phyloP scores from a whole-genome alignment of 2,888 invertebrate genomes.

The Bombyx huttoni region DNA sequence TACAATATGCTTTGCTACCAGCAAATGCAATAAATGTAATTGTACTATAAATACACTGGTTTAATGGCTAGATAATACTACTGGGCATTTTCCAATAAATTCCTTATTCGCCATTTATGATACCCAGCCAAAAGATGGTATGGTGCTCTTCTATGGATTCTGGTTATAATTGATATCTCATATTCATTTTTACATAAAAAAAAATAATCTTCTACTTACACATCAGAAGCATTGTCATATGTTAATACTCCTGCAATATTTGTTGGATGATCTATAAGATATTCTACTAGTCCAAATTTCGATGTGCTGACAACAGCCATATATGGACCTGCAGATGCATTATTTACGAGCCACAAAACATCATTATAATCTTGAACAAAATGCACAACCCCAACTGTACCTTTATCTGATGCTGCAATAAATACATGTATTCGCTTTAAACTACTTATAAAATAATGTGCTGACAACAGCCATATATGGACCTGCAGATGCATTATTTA shows the following conservation, averaged over 20 bases:
- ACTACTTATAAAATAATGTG: too few species aligned
- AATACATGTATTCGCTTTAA: too few species aligned
- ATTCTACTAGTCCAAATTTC: slow-evolving; percentile 71
- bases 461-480: slow-evolving; percentile 87
- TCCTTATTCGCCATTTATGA: too few species aligned
- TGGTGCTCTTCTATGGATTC: too few species aligned
- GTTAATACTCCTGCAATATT: slow-evolving; percentile 79
- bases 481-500: slow-evolving; percentile 79
- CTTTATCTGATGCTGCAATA: slow-evolving; percentile 76
- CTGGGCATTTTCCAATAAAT: too few species aligned
- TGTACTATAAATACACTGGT: too few species aligned
- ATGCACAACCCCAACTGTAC: slow-evolving; percentile 89
- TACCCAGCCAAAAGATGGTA: too few species aligned
- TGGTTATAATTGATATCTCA: too few species aligned
- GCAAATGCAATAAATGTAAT: too few species aligned
- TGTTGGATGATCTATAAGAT: slow-evolving; percentile 61
- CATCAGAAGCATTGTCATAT: slow-evolving; percentile 57
- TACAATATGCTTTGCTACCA: too few species aligned
- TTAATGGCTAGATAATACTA: too few species aligned
- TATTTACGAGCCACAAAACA: slow-evolving; percentile 79
- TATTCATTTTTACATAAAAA: neutral
- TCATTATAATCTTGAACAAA: slow-evolving; percentile 77
- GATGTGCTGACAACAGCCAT: slow-evolving; percentile 79
- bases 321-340: slow-evolving; percentile 85
- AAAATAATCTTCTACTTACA: slow-evolving; percentile 21